These are phyloP conservation scores for Pachycephus smyrnensis DNA, from an alignment of 2,888 invertebrate species.

Conservation along the genomic window DNA sequence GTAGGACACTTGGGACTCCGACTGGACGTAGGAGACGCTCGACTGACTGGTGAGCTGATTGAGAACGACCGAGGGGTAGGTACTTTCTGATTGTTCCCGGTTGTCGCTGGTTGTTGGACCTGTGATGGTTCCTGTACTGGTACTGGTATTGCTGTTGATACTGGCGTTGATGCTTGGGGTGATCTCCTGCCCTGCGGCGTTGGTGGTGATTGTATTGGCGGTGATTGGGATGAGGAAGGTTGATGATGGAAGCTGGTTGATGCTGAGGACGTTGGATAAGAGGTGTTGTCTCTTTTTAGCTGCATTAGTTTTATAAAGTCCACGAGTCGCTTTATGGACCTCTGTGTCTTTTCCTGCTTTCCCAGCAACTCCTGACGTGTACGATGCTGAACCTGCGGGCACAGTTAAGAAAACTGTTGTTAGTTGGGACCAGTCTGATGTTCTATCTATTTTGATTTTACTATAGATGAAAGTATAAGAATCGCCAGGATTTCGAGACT, in stretches of 20 bases:
- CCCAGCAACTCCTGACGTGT: conserved; percentile 59
- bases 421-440: too few relatives aligned
- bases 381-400: conserved; percentile 56
- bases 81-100: conserved; percentile 9
- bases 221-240: conserved; percentile 63
- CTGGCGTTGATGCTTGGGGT: conserved; percentile 30
- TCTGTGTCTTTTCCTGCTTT: conserved; percentile 64
- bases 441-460: too few relatives aligned
- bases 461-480: too few relatives aligned
- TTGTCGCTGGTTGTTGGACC: conserved; percentile 21
- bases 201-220: conserved; percentile 36
- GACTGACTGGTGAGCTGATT: conserved; percentile 40
- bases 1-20: conserved; percentile 44
- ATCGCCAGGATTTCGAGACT: too few relatives aligned
- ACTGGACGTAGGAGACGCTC: conserved; percentile 44
- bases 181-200: conserved; percentile 33
- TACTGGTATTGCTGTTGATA: conserved; percentile 17
- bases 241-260: conserved; percentile 58
- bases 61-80: conserved; percentile 40
- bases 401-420: conserved; percentile 5
- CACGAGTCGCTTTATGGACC: conserved; percentile 62
- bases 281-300: conserved; percentile 42
- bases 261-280: conserved; percentile 45
- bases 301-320: conserved; percentile 63
- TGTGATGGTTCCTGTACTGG: conserved; percentile 28